Base-by-base conservation (phyloP, 2,888 invertebrate genomes). In the Acanthosepion pharaonis region DNA sequence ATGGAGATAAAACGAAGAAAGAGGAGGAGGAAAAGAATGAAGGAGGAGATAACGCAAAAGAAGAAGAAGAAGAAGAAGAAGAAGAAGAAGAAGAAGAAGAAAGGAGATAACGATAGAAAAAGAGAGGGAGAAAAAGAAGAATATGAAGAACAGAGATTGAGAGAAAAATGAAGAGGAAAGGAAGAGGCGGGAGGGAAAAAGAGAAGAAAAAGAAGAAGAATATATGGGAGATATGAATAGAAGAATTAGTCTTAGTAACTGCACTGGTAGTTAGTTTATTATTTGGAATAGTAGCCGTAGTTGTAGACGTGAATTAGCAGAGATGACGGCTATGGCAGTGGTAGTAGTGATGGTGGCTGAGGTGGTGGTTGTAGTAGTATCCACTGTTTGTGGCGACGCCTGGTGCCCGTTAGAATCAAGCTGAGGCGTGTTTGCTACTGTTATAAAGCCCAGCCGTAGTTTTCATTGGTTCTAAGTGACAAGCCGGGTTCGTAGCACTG, bases 401-500 rank as follows among this genome's bases (percentile, higher is more conserved):
- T n/a, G 78, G 78, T 78, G 78, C 78, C n/a, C n/a, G n/a, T 15
- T 78, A n/a, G 78, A 78, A 78, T 78, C 78, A 78, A n/a, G 78
- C 78, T 78, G 78, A 78, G 78, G 78, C 78, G 78, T 78, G 78
- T 78, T 78, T 78, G 78, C 11, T n/a, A 18, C n/a, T n/a, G n/a
- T 78, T 78, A 6, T 78, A 11, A n/a, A 28, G 78, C 78, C 78
- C n/a, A 15, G 5, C 78, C 78, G 78, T 78, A 78, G n/a, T 78
- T n/a, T n/a, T 78, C 78, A 78, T 78, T 78, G 78, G 78, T 78
- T 78, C 78, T 5, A n/a, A 78, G 78, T 78, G 78, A 78, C 78
- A 78, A 78, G 78, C n/a, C 78, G 78, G 78, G 78, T 78, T 78
- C 78, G 78, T 78, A n/a, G 78, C 78, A 78, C 78, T 78, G 78